phyloP scores from a whole-genome alignment of 2,113 vertebrate genomes.

The Tragelaphus imberbis region DNA sequence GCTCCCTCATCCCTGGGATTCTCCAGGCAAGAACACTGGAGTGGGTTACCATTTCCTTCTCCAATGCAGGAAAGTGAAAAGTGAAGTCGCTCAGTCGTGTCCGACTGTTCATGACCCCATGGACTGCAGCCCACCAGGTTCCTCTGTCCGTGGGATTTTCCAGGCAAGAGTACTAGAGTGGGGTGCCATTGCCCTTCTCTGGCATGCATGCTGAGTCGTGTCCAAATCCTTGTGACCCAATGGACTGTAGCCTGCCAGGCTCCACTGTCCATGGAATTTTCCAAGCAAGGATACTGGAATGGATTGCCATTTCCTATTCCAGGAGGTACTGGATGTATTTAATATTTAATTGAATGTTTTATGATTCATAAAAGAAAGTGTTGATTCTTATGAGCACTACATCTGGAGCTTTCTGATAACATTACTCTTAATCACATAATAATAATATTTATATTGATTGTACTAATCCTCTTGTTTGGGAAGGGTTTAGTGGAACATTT shows the following conservation, averaged over 20 bases:
- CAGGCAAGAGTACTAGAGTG: no score
- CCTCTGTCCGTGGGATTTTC: no score
- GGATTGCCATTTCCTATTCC: not conserved
- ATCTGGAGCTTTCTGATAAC: not conserved
- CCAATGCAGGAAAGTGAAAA: no score
- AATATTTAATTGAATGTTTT: not conserved
- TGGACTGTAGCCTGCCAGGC: not conserved
- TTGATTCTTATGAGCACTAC: not conserved
- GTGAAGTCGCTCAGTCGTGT: no score
- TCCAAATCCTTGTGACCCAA: not conserved
- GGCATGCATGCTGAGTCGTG: not conserved
- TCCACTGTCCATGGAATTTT: not conserved
- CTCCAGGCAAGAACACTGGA: no score
- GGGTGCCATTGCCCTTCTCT: no score
- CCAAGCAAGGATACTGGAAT: not conserved
- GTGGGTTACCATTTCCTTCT: no score
- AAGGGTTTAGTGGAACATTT: not conserved
- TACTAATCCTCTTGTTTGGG: not conserved
- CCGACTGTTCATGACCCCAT: no score
- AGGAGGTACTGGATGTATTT: not conserved
- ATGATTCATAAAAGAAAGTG: not conserved
- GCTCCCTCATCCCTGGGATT: no score
- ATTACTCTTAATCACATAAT: not conserved
- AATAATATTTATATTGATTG: rapidly evolving
- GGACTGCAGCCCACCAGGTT: no score